A percentile compares a stretch with the other conserved stretches of the same genome.
Conservation (phyloP, 2,888 invertebrate species). For the Troides oblongomaculatus region DNA sequence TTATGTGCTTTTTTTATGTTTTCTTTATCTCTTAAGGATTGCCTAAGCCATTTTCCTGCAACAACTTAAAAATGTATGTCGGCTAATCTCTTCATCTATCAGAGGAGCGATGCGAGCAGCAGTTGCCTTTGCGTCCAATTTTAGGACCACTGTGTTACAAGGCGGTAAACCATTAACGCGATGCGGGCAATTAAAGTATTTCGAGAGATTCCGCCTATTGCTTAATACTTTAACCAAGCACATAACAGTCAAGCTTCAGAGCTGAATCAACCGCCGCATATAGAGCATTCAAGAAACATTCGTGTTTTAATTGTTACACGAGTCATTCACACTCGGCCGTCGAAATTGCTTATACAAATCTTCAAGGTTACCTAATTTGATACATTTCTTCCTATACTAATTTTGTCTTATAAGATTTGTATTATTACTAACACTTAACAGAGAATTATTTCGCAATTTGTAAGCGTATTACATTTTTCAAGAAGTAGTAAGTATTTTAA, state of each 20-base stretch:
- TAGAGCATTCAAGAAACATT: slow-evolving; percentile 33
- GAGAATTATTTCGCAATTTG: not conserved
- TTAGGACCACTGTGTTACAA: too few species aligned
- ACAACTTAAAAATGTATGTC: too few species aligned
- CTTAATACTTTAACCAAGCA: slow-evolving; percentile 16
- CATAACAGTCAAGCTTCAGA: slow-evolving; percentile 30
- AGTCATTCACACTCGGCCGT: slow-evolving; percentile 19
- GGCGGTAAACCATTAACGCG: not conserved
- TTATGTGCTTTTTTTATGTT: too few species aligned
- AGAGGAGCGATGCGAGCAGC: too few species aligned
- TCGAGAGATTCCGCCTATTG: slow-evolving; percentile 3
- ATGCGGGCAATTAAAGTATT: not conserved
- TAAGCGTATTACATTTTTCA: not conserved
- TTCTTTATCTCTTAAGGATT: not conserved
- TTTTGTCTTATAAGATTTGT: not conserved
- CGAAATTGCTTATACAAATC: slow-evolving; percentile 16
- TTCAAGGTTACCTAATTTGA: not conserved
- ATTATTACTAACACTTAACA: not conserved
- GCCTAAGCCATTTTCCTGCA: too few species aligned
- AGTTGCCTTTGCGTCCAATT: too few species aligned
- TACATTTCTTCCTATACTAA: not conserved
- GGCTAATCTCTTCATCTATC: too few species aligned
- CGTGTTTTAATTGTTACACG: slow-evolving; percentile 38
- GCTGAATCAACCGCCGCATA: slow-evolving; percentile 32
- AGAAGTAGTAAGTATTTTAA: too few species aligned